Base-by-base conservation (phyloP, 2,888 invertebrate genomes). In the Lampropteryx suffumata region DNA sequence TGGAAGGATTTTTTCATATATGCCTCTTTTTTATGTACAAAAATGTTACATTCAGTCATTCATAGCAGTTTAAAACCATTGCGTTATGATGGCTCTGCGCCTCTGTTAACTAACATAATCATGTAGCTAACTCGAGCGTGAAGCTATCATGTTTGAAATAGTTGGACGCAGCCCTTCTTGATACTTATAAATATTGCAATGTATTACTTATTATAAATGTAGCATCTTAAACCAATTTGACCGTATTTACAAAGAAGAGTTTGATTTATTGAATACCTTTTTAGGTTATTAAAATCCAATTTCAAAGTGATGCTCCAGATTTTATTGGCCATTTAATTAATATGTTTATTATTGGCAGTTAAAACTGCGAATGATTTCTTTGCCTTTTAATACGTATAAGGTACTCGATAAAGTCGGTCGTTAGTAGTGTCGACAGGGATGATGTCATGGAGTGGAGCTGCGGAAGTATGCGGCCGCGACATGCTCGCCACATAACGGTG, bases 401-500 rank as follows among this genome's bases (percentile, higher is more conserved):
- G 39, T 39, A 24, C 11, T 34, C 33, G 61, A 61, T 62, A 63
- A 35, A 48, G 34, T 44, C 50, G 61, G 67, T 72, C 73, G 76
- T 61, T 61, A 41, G 44, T 55, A 42, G 58, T 50, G 57, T 62
- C 59, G 65, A 61, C 64, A 61, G 46, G 60, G 65, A 64, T 71
- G 79, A 71, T 70, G 76, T 73, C 73, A 67, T 64, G 55, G 30
- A 37, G 53, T 66, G 55, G n/a, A n/a, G 52, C 40, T 45, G 29
- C 41, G 44, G 42, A 46, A 49, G 57, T 43, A 50, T 55, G 52
- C 56, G 50, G 32, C 24, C 21, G 45, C 40, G 59, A 32, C 24
- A 41, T 10, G 46, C 51, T 44, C 45, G 62, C 59, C 69, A 65
- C 59, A 70, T 78, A 80, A 82, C 83, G 81, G 79, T 79, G 64